Conservation (phyloP, 1,140 invertebrate genomes). For the Cyclargus thomasi region DNA sequence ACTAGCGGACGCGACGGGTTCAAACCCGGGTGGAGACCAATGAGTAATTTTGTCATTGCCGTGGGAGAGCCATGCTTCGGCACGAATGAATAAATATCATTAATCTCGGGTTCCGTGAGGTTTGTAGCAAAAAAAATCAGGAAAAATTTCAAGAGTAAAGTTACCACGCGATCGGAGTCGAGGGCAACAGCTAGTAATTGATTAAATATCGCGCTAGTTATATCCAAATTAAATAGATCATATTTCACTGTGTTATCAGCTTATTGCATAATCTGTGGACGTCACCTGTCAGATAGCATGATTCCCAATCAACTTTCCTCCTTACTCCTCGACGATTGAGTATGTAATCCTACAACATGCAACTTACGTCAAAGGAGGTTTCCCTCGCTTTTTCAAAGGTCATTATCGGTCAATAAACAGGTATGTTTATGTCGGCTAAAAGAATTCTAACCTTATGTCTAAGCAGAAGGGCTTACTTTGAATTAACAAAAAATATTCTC, state of each 20-base stretch:
- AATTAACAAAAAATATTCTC: constrained; percentile 32
- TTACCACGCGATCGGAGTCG: too few relatives aligned
- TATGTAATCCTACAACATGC: constrained; percentile 18
- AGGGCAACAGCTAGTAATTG: too few relatives aligned
- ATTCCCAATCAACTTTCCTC: constrained; percentile 3
- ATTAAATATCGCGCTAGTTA: constrained; percentile 17
- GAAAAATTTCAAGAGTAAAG: too few relatives aligned
- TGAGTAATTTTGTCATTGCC: too few relatives aligned
- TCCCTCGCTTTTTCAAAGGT: constrained; percentile 25
- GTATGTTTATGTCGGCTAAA: constrained; percentile 28
- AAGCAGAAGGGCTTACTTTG: constrained; percentile 23
- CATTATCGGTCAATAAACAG: constrained; percentile 39
- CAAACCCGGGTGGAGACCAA: too few relatives aligned
- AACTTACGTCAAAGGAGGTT: constrained; percentile 17
- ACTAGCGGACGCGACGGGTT: too few relatives aligned
- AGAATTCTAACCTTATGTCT: constrained; percentile 23
- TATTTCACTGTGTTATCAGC: constrained; percentile 13
- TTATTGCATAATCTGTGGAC: constrained; percentile 32
- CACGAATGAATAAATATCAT: too few relatives aligned
- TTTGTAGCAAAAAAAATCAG: too few relatives aligned
- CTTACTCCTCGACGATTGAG: constrained; percentile 9
- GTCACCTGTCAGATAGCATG: constrained; percentile 28
- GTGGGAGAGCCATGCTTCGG: too few relatives aligned
- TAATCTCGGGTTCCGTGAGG: too few relatives aligned
- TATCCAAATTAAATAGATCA: constrained; percentile 13